These are phyloP conservation scores for Ahaetulla prasina DNA, from an alignment of 2,113 vertebrate genomes.

Conservation along the genomic window DNA sequence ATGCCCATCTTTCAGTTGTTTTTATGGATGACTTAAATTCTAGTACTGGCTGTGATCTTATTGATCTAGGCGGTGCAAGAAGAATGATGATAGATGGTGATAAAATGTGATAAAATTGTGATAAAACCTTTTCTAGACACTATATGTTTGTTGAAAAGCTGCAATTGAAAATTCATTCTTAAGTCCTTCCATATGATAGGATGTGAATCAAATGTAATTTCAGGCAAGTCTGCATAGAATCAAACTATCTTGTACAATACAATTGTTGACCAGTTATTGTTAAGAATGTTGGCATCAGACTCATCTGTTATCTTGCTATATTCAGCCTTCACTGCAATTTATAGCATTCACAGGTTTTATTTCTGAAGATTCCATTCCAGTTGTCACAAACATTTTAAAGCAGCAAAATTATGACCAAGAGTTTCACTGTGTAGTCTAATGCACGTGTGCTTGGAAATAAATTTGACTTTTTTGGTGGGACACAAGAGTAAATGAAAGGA, in stretches of 20 bases:
- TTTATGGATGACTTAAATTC: neutral
- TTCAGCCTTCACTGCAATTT: neutral
- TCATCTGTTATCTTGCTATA: neutral
- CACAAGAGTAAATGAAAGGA: neutral
- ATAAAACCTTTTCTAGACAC: neutral
- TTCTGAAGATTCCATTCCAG: neutral
- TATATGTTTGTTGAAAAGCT: neutral
- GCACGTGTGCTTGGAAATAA: neutral
- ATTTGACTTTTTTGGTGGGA: neutral
- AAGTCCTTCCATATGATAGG: neutral
- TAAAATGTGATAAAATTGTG: neutral
- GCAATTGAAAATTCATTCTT: neutral
- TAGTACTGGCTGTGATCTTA: neutral
- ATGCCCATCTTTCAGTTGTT: neutral
- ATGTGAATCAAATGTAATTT: neutral
- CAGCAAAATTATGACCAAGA: too few relatives aligned
- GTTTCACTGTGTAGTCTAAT: neutral
- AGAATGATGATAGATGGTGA: neutral
- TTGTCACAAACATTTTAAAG: neutral
- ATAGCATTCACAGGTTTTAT: neutral
- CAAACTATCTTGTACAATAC: neutral
- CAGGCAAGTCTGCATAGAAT: neutral
- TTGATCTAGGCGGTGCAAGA: neutral
- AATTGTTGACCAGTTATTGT: neutral
- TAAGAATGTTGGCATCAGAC: neutral